Percentiles rank a stretch among this genome's conserved stretches.
Conservation (phyloP, 1,140 invertebrate genomes). For the Ceratoteleas bidentatus region DNA sequence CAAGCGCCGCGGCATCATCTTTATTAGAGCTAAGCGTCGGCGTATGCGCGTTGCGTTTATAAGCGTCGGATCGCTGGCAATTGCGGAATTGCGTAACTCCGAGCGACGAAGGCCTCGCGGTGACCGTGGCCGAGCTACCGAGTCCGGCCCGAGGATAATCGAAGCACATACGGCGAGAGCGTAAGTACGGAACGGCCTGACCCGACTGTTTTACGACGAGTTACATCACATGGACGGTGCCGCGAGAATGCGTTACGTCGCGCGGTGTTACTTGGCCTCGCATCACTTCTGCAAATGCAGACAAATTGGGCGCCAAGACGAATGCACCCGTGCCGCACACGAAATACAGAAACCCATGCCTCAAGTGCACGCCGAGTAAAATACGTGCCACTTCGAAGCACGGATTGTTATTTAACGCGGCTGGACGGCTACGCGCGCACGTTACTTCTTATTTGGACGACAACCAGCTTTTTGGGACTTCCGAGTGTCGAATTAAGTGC, state of each 20-base stretch:
- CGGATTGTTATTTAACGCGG: slow-evolving; percentile 17
- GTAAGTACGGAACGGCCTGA: slow-evolving; percentile 51
- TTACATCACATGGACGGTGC: slow-evolving; percentile 59
- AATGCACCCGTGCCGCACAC: slow-evolving; percentile 5
- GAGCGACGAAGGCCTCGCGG: slow-evolving; percentile 74
- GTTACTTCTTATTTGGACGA: too few relatives aligned
- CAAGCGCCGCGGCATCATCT: slow-evolving; percentile 52
- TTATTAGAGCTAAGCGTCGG: slow-evolving; percentile 64
- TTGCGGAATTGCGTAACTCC: slow-evolving; percentile 69
- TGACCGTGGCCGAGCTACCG: slow-evolving; percentile 76
- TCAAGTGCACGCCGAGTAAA: too few relatives aligned
- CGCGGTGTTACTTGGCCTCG: slow-evolving; percentile 25
- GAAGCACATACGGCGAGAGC: slow-evolving; percentile 57
- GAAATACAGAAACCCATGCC: slow-evolving; percentile 11
- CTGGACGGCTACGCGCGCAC: too few relatives aligned
- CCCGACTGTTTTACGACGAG: slow-evolving; percentile 58
- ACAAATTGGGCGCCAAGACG: slow-evolving; percentile 35
- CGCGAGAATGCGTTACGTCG: slow-evolving; percentile 38
- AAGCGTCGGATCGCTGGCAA: slow-evolving; percentile 60
- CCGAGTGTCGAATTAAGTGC: too few relatives aligned
- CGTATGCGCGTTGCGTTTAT: slow-evolving; percentile 62
- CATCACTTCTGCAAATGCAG: slow-evolving; percentile 49
- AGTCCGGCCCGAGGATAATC: slow-evolving; percentile 66
- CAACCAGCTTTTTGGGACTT: too few relatives aligned
- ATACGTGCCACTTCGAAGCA: not conserved